Evolutionary conservation across 2,888 invertebrate species (phyloP).

Genomic region (Drosophila parthenogenetica): DNA sequence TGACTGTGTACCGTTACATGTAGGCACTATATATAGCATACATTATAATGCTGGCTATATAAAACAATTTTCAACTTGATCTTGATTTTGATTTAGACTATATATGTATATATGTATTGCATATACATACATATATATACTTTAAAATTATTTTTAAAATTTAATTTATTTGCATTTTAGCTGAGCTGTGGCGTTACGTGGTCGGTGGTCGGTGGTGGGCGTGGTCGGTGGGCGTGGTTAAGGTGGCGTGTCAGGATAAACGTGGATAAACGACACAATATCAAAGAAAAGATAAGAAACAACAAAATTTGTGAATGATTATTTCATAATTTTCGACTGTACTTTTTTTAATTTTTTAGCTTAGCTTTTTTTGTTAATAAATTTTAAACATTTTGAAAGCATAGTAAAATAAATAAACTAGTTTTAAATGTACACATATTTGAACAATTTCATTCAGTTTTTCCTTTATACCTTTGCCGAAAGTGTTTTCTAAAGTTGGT

Average conservation of each 20-base stretch:
- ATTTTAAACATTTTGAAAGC: conserved; percentile 2
- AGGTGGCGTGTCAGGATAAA: conserved; percentile 42
- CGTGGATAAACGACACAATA: conserved; percentile 57
- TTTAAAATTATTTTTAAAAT: neutral
- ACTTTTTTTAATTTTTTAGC: conserved; percentile 22
- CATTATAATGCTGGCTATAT: neutral
- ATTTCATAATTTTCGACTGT: conserved; percentile 17
- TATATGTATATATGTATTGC: neutral
- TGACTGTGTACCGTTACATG: conserved; percentile 27
- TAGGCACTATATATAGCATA: conserved; percentile 8
- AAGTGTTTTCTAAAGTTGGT: no score
- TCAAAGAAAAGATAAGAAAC: conserved; percentile 55
- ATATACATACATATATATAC: neutral
- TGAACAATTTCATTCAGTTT: neutral
- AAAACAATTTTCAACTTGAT: neutral
- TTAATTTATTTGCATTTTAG: conserved; percentile 38
- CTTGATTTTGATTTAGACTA: conserved; percentile 7
- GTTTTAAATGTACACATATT: neutral
- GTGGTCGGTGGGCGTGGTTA: conserved; percentile 36
- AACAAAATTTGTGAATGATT: conserved; percentile 56
- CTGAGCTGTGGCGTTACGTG: conserved; percentile 59
- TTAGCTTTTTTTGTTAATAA: conserved; percentile 2
- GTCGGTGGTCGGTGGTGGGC: conserved; percentile 36
- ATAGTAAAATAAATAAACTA: conserved; percentile 4
- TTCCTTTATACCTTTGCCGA: neutral